Conservation (phyloP, 2,797 vertebrate species). For the Gephyroberyx darwinii region DNA sequence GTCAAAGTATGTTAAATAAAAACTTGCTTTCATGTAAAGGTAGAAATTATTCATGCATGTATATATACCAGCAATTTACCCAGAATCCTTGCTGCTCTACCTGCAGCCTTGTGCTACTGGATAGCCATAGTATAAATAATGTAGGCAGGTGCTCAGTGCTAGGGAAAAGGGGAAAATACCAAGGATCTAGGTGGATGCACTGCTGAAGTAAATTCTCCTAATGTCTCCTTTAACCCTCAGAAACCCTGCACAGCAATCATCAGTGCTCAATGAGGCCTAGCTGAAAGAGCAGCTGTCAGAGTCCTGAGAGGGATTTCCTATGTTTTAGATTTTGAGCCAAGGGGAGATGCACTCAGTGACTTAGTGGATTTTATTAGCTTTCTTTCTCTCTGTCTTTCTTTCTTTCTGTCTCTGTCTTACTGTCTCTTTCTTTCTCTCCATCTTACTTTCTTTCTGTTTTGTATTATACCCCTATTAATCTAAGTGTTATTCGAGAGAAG, state of each 20-base stretch:
- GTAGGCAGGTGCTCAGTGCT: background rate
- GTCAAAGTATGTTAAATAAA: background rate
- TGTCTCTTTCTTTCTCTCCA: background rate
- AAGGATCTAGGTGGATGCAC: conserved; percentile 26
- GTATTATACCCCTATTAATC: background rate
- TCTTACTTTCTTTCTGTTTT: background rate
- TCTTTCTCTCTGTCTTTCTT: background rate
- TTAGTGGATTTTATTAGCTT: conserved; percentile 1
- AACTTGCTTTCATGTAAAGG: background rate
- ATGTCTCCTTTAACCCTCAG: conserved; percentile 39
- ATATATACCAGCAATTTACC: background rate
- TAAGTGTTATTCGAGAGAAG: conserved; percentile 9
- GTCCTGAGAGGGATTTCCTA: conserved; percentile 52
- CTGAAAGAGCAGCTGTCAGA: conserved; percentile 55
- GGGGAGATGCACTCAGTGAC: conserved; percentile 20
- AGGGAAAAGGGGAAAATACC: background rate
- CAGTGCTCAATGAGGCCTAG: conserved; percentile 58
- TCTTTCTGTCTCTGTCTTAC: background rate
- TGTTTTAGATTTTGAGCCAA: conserved; percentile 47
- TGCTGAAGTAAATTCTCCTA: conserved; percentile 29
- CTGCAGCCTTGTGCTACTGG: background rate
- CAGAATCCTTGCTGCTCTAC: background rate
- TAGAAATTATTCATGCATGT: background rate
- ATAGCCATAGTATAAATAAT: conserved; percentile 12
- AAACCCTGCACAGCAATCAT: conserved; percentile 36